These are phyloP conservation scores for Lutjanus campechanus DNA, from an alignment of 2,797 vertebrate species.

Conservation along the genomic window DNA sequence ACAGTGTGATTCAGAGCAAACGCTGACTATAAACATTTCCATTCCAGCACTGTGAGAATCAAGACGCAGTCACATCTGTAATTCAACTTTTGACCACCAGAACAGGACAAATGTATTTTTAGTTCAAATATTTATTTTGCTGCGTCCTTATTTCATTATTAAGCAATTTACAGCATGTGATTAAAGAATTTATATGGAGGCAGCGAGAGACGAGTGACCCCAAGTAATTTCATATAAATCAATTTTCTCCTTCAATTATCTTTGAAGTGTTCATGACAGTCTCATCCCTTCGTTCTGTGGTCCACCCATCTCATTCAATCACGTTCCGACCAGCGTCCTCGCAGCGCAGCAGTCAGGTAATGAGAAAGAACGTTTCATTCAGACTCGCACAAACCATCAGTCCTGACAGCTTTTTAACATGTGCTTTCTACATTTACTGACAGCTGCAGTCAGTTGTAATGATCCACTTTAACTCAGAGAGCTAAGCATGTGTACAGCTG, in stretches of 20 bases:
- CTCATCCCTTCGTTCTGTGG: neutral
- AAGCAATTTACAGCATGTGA: neutral
- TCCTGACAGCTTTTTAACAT: slow-evolving; percentile 1
- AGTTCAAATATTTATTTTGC: neutral
- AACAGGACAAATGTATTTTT: slow-evolving; percentile 16
- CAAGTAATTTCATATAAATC: neutral
- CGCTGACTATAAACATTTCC: slow-evolving; percentile 40
- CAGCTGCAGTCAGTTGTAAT: slow-evolving; percentile 6
- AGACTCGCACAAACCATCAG: neutral
- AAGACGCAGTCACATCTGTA: slow-evolving; percentile 52
- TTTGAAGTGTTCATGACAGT: slow-evolving; percentile 13
- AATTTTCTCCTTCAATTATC: slow-evolving; percentile 10
- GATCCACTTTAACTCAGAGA: neutral
- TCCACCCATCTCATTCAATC: neutral
- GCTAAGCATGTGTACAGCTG: neutral
- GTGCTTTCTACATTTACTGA: neutral
- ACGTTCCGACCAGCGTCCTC: slow-evolving; percentile 5
- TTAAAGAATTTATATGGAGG: neutral
- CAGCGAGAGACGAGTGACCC: neutral
- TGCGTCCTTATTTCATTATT: slow-evolving; percentile 3
- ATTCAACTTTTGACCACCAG: slow-evolving; percentile 42
- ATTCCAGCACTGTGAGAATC: slow-evolving; percentile 50
- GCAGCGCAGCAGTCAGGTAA: neutral
- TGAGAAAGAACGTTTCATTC: slow-evolving; percentile 8
- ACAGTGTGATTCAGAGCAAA: slow-evolving; percentile 37